Conservation (phyloP, 2,797 vertebrate genomes). For the Rallus crepitans region DNA sequence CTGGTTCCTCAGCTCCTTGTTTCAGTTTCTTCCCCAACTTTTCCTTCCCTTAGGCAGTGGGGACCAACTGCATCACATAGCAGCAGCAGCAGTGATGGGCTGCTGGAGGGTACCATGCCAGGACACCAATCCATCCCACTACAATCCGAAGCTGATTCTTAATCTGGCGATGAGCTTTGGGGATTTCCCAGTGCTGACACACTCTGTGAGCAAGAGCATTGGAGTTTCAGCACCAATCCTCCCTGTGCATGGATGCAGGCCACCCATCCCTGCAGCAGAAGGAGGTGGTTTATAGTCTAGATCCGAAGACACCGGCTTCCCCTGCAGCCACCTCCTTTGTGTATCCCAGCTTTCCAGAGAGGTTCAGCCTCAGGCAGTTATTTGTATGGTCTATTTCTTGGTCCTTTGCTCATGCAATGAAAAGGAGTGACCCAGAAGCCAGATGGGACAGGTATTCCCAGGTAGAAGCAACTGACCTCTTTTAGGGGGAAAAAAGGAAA, state of each 20-base stretch:
- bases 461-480: not conserved
- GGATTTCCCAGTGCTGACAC: slow-evolving; percentile 45
- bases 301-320: not conserved
- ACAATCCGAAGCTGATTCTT: slow-evolving; percentile 45
- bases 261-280: slow-evolving; percentile 30
- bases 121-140: not conserved
- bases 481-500: not conserved
- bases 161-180: slow-evolving; percentile 11
- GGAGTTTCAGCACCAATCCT: not conserved
- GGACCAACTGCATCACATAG: not conserved
- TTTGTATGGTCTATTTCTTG: slow-evolving; percentile 47
- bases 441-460: not conserved
- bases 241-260: not conserved
- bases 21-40: not conserved
- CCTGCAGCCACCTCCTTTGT: slow-evolving; percentile 32
- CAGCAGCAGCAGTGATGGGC: not conserved
- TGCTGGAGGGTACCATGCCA: not conserved
- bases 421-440: not conserved
- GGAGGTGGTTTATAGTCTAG: slow-evolving; percentile 35
- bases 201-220: slow-evolving; percentile 1
- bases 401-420: slow-evolving; percentile 35
- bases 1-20: fast-evolving
- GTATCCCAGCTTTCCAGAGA: slow-evolving; percentile 8
- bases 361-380: slow-evolving; percentile 28
- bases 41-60: not conserved